Evolutionary conservation across 2,888 invertebrate genomes (phyloP).

Genomic region (Uloborus plumipes): DNA sequence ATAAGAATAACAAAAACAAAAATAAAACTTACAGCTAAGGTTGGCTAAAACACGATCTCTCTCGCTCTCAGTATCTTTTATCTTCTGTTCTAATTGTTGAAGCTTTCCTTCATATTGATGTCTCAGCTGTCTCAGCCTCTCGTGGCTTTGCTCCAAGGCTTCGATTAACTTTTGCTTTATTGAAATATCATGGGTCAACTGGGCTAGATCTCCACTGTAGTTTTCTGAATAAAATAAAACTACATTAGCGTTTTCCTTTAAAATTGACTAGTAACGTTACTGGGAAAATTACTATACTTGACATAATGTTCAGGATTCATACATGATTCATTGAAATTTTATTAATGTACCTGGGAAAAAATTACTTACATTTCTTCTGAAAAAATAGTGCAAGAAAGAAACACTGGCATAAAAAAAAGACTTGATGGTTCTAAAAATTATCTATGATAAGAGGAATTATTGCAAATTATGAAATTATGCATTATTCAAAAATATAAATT

Average conservation of each 20-base stretch:
- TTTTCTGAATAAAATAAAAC: constrained; percentile 68
- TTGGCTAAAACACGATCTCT: constrained; percentile 84
- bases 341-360: too few species aligned
- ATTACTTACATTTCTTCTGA: too few species aligned
- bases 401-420: too few species aligned
- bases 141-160: constrained; percentile 90
- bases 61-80: constrained; percentile 90
- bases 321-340: too few species aligned
- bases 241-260: too few species aligned
- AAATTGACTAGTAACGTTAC: too few species aligned
- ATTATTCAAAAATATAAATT: too few species aligned
- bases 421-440: too few species aligned
- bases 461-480: too few species aligned
- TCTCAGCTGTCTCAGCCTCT: constrained; percentile 85
- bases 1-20: neutral
- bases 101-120: constrained; percentile 94
- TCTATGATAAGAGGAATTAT: too few species aligned
- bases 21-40: constrained; percentile 67
- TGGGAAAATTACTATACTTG: neutral
- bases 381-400: too few species aligned
- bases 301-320: too few species aligned
- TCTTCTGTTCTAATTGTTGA: constrained; percentile 84
- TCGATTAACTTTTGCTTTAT: constrained; percentile 95
- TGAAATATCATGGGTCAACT: constrained; percentile 92
- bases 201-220: constrained; percentile 83